These are phyloP conservation scores for Drosophila dunni DNA, from an alignment of 1,140 invertebrate genomes.

Conservation along the genomic window DNA sequence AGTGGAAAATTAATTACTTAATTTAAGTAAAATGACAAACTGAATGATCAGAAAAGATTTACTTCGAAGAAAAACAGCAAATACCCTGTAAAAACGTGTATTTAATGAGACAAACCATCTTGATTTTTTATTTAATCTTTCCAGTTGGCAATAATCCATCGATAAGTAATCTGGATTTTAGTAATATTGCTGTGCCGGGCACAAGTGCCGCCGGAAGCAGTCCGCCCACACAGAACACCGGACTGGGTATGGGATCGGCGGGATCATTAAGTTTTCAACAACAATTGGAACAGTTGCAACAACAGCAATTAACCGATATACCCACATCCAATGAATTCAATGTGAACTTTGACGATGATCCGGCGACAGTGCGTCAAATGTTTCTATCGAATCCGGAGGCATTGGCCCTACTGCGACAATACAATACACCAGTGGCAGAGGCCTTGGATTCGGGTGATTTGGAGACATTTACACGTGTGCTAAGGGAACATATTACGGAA, in stretches of 20 bases:
- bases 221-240: slow-evolving; percentile 45
- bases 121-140: background rate
- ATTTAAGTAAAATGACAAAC: background rate
- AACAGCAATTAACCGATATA: slow-evolving; percentile 58
- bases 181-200: slow-evolving; percentile 92
- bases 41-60: slow-evolving; percentile 4
- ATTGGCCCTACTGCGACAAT: slow-evolving; percentile 94
- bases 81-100: background rate
- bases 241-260: slow-evolving; percentile 21
- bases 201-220: slow-evolving; percentile 66
- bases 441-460: slow-evolving; percentile 93
- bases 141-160: slow-evolving; percentile 38
- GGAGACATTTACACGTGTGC: slow-evolving; percentile 92
- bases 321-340: slow-evolving; percentile 79
- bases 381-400: slow-evolving; percentile 97
- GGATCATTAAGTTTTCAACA: slow-evolving; percentile 14
- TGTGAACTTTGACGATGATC: slow-evolving; percentile 90
- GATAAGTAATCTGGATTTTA: slow-evolving; percentile 90
- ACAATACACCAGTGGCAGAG: slow-evolving; percentile 96
- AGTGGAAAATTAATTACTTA: too few species aligned
- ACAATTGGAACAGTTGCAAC: slow-evolving; percentile 72
- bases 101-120: background rate
- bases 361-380: slow-evolving; percentile 94
- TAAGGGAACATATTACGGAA: slow-evolving; percentile 92
- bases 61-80: background rate